Percentiles rank a stretch among this genome's conserved stretches.
Evolutionary conservation across 2,797 vertebrate genomes (phyloP).

Genomic region (Loriculus beryllinus): DNA sequence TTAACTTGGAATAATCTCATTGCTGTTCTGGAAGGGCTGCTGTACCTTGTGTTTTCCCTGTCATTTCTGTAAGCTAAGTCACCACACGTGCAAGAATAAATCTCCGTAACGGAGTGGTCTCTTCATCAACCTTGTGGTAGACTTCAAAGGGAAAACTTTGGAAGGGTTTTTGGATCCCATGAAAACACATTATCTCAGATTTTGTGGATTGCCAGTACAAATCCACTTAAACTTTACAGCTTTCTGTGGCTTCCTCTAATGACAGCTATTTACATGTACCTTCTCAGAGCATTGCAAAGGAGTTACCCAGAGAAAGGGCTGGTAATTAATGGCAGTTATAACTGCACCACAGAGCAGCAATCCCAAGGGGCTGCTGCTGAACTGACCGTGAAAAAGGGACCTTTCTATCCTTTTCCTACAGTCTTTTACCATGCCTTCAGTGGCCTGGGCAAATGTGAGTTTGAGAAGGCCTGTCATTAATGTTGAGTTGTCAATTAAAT

Average conservation of each 20-base stretch:
- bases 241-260: not conserved
- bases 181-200: not conserved
- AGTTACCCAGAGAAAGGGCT: not conserved
- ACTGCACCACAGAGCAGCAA: not conserved
- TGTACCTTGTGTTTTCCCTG: not conserved
- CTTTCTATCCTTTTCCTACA: not conserved
- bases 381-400: not conserved
- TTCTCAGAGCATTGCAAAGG: not conserved
- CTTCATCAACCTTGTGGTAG: not conserved
- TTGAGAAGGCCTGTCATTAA: not conserved
- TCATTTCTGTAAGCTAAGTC: not conserved
- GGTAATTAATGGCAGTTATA: not conserved
- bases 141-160: not conserved
- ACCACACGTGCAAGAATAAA: not conserved
- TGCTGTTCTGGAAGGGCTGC: not conserved
- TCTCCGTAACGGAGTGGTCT: not conserved
- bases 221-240: not conserved
- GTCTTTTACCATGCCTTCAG: not conserved
- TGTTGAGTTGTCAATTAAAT: not conserved
- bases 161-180: not conserved
- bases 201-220: not conserved
- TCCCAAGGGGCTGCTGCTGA: slow-evolving; percentile 16
- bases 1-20: not conserved
- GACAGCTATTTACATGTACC: not conserved
- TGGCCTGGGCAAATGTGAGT: not conserved